Evolutionary conservation across 2,113 vertebrate species (phyloP), one percentile per base, ranked within the genome.

Genomic region (Plecturocebus donacophilus): DNA sequence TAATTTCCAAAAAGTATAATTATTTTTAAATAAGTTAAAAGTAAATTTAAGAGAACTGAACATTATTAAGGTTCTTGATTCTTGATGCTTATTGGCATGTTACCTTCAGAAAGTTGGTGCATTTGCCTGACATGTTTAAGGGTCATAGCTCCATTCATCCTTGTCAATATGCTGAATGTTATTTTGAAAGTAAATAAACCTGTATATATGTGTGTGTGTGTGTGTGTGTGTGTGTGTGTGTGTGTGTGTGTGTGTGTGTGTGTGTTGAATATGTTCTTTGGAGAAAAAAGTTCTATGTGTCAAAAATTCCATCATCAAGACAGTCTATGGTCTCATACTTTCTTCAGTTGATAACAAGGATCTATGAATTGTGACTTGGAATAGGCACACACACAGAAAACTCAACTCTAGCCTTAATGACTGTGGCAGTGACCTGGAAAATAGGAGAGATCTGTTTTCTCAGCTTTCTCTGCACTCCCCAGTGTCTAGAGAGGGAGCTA

Each of bases 311-410:
- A 68, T 77, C 4, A 1, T 38, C 16, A 85, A 90, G 19, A 23
- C 25, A 93, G 8, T 14, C 21, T 86, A 14, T 90, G 56, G 17
- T 87, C n/a, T 66, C 76, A 21, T 21, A 19, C 54, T 71, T 90
- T 75, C 76, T 85, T 71, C 2, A 23, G 8, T 9, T 84, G 35
- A 38, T 95, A 23, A 92, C 35, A 92, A 38, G 5, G 5, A 6
- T 82, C 47, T 79, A 23, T 52, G 73, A 90, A 93, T 13, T 58
- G 58, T 97, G 54, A 80, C 11, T 79, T 96, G 56, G 30, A 86
- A 91, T 35, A 80, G 38, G 3, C 5, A 73, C 7, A 61, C 17
- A 47, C 14, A 70, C 13, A 84, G 5, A 38, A 30, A 68, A 45
- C 6, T 8, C 54, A 52, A 90, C 8, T 75, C 4, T 17, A 81